phyloP scores from a whole-genome alignment of 1,140 invertebrate genomes.

The Calephelis nemesis region DNA sequence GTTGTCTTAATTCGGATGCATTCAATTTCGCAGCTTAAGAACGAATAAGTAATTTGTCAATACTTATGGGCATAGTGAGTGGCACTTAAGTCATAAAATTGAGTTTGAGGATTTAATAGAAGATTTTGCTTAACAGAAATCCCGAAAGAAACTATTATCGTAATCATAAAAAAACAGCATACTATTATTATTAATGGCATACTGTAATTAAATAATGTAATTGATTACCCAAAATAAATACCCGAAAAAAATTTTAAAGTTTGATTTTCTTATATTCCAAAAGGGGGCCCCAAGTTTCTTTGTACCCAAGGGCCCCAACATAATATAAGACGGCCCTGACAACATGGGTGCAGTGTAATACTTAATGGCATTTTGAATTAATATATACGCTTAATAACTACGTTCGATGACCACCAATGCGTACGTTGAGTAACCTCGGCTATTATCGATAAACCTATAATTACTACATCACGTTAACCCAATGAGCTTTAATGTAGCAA shows the following conservation, averaged over 20 bases:
- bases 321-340: not conserved
- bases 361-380: not conserved
- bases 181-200: too few relatives aligned
- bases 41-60: too few relatives aligned
- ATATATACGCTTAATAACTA: conserved; percentile 9
- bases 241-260: not conserved
- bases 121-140: too few relatives aligned
- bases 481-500: not conserved
- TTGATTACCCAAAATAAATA: not conserved
- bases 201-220: too few relatives aligned
- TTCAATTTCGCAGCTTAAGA: too few relatives aligned
- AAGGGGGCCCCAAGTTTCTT: too few relatives aligned
- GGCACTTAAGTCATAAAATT: not conserved
- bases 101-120: not conserved
- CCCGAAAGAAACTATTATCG: too few relatives aligned
- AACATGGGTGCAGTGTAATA: not conserved
- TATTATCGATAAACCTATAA: conserved; percentile 14
- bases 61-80: too few relatives aligned
- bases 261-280: too few relatives aligned
- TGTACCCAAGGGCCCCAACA: too few relatives aligned
- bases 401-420: not conserved
- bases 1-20: too few relatives aligned
- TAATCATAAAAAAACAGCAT: too few relatives aligned
- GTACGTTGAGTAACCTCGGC: not conserved
- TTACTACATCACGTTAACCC: conserved; percentile 8